A percentile compares a stretch with the other conserved stretches of the same genome.
Conservation (phyloP, 2,888 invertebrate species). For the Drosophila recens region DNA sequence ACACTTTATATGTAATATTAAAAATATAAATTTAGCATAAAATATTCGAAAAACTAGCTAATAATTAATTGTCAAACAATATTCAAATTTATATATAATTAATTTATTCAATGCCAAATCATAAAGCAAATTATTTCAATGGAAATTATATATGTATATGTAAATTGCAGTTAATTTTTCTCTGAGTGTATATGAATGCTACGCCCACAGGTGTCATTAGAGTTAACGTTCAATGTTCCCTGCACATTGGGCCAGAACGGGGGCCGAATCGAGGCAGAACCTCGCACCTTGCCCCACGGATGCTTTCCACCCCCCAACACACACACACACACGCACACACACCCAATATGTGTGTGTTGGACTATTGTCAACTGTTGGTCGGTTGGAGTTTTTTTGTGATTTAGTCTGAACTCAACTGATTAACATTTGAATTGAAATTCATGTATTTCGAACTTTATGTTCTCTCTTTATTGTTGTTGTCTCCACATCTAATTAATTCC, state of each 20-base stretch:
- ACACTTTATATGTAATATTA: too few relatives aligned
- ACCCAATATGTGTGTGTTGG: slow-evolving; percentile 49
- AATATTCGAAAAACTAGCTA: too few relatives aligned
- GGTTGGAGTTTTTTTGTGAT: slow-evolving; percentile 50
- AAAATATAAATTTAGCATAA: too few relatives aligned
- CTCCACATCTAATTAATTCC: slow-evolving; percentile 83
- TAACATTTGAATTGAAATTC: slow-evolving; percentile 80
- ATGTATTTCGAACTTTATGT: slow-evolving; percentile 58
- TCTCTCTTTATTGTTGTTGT: slow-evolving; percentile 62
- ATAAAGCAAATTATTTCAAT: too few relatives aligned
- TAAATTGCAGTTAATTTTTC: not conserved
- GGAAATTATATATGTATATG: too few relatives aligned
- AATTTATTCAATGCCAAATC: too few relatives aligned
- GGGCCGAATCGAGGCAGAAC: slow-evolving; percentile 61
- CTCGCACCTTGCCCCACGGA: slow-evolving; percentile 68
- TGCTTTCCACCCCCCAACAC: slow-evolving; percentile 19
- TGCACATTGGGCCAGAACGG: slow-evolving; percentile 75
- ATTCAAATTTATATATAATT: too few relatives aligned
- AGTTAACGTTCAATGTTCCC: slow-evolving; percentile 61
- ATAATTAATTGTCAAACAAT: too few relatives aligned
- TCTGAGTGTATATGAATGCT: slow-evolving; percentile 45
- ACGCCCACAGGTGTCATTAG: slow-evolving; percentile 77
- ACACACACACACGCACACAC: slow-evolving; percentile 72
- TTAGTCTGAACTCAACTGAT: slow-evolving; percentile 66
- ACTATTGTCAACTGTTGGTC: slow-evolving; percentile 69